Percentiles rank a stretch among this genome's conserved stretches.
phyloP scores from a whole-genome alignment of 2,888 invertebrate genomes.

The Drosophila rubida region DNA sequence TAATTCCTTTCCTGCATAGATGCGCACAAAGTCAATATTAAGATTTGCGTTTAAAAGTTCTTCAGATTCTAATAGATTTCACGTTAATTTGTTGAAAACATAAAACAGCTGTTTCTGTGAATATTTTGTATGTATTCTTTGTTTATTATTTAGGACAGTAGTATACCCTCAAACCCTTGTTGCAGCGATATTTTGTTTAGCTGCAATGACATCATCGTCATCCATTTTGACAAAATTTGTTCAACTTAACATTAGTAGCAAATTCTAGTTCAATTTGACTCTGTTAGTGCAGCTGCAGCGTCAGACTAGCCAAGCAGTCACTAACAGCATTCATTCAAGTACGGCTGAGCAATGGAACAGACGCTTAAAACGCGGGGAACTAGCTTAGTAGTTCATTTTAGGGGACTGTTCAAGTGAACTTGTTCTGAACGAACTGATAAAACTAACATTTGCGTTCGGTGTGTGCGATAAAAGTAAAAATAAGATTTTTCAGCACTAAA shows the following conservation, averaged over 20 bases:
- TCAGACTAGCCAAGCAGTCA: neutral
- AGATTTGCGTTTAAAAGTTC: too few species aligned
- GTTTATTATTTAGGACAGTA: too few species aligned
- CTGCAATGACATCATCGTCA: constrained; percentile 19
- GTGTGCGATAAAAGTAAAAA: constrained; percentile 41
- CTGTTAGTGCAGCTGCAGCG: constrained; percentile 7
- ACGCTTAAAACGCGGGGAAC: neutral
- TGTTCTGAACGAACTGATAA: constrained; percentile 42
- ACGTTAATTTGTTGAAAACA: neutral
- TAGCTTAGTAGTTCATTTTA: neutral
- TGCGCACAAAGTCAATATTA: too few species aligned
- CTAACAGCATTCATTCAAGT: neutral
- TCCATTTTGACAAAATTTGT: constrained; percentile 1
- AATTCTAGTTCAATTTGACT: neutral
- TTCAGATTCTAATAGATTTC: neutral
- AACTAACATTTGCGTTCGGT: constrained; percentile 44
- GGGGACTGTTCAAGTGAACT: constrained; percentile 6
- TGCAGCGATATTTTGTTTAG: neutral
- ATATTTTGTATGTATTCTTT: neutral
- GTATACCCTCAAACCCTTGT: too few species aligned
- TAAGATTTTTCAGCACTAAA: constrained; percentile 25
- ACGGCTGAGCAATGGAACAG: constrained; percentile 1
- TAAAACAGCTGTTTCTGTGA: neutral
- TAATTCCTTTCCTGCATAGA: too few species aligned
- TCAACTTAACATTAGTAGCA: constrained; percentile 7